Percentiles rank a stretch among this genome's conserved stretches.
Evolutionary conservation across 2,888 invertebrate species (phyloP).

Genomic region (Bembecia ichneumoniformis): DNA sequence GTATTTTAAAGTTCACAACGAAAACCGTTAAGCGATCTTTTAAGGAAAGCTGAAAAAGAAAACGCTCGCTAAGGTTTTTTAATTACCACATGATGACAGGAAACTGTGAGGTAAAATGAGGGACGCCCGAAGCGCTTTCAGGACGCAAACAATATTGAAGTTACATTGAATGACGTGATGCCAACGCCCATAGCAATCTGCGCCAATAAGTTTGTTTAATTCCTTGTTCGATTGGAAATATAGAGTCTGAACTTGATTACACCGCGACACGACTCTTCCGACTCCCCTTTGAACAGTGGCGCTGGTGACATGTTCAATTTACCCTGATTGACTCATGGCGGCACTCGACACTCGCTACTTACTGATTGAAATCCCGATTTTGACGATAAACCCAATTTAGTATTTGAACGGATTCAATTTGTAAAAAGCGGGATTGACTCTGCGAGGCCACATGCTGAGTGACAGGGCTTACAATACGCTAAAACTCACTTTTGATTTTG

Average conservation of each 20-base stretch:
- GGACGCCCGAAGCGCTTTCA: no score
- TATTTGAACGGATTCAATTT: not conserved
- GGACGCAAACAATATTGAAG: no score
- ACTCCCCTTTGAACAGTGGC: slow-evolving; percentile 30
- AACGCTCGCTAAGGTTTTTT: no score
- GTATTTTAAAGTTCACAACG: no score
- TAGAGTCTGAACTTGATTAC: slow-evolving; percentile 7
- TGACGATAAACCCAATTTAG: slow-evolving; percentile 41
- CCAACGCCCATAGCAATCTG: not conserved
- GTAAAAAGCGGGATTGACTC: not conserved
- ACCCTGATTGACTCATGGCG: slow-evolving; percentile 49
- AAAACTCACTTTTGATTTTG: no score
- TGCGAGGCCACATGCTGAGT: not conserved
- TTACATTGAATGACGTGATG: not conserved
- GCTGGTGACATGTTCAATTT: slow-evolving; percentile 47
- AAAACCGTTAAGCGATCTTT: no score
- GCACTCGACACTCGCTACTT: slow-evolving; percentile 35
- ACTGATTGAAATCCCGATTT: slow-evolving; percentile 50
- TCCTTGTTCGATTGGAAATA: not conserved
- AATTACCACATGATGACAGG: no score
- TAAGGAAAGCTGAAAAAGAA: no score
- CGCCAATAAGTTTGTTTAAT: not conserved
- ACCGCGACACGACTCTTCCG: slow-evolving; percentile 10
- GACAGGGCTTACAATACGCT: not conserved
- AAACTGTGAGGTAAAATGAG: no score